These are phyloP conservation scores for Drosophila cardini DNA, from an alignment of 1,140 invertebrate genomes.

Conservation along the genomic window DNA sequence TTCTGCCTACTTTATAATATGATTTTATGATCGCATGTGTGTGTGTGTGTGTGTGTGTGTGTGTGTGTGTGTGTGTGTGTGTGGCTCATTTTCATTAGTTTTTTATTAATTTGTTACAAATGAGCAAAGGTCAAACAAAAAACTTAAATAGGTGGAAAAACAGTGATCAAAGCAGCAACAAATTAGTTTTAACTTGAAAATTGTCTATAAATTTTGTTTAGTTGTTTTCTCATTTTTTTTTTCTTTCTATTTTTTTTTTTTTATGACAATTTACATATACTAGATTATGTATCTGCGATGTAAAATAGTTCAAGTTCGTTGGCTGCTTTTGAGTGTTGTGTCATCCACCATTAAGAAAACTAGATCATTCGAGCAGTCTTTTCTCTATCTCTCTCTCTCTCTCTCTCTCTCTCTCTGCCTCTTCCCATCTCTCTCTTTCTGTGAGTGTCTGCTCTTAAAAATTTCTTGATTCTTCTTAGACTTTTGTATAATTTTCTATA, in stretches of 20 bases:
- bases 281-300: conserved; percentile 47
- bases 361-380: conserved; percentile 27
- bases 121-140: conserved; percentile 45
- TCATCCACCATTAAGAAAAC: conserved; percentile 36
- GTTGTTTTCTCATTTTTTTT: not conserved
- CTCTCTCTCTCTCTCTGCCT: not conserved
- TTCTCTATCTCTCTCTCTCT: not conserved
- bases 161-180: conserved; percentile 1
- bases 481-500: not conserved
- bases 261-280: no score
- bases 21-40: conserved; percentile 6
- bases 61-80: not conserved
- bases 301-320: conserved; percentile 75
- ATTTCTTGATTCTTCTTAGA: not conserved
- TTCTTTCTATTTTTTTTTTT: no score
- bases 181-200: conserved; percentile 2
- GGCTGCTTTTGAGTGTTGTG: conserved; percentile 35
- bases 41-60: not conserved
- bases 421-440: not conserved
- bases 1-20: conserved; percentile 12
- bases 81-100: conserved; percentile 37
- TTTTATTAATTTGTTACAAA: conserved; percentile 50
- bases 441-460: not conserved
- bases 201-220: conserved; percentile 9
- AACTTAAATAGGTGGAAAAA: conserved; percentile 17